Base-by-base conservation (phyloP, 1,140 invertebrate genomes). In the Ostrea edulis region DNA sequence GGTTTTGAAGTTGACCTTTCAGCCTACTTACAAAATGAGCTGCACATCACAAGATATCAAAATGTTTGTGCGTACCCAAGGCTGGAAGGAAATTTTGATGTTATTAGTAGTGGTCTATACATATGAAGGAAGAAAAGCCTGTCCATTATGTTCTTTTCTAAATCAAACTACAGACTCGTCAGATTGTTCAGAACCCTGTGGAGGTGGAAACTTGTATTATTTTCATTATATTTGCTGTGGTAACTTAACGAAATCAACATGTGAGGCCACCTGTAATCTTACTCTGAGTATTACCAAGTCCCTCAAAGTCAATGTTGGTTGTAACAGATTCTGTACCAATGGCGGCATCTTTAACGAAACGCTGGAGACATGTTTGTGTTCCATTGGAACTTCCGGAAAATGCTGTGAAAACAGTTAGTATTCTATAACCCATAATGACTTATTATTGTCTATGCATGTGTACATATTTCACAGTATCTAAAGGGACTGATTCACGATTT, bases 141-240 rank as follows among this genome's bases (percentile, higher is more conserved):
- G 68, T 35, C 3, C 9, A 14, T 35, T 77, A 0, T 77, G 68
- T 29, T 35, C 8, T 77, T 77, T 14, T 77, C 25, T 17, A 29
- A 77, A 77, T 35, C 68, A 77, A 77, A 77, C 68, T 8, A 77
- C 68, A 11, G 14, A 25, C 29, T 25, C 14, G 8, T 77, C 68
- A 17, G 29, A 44, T 12, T 77, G 68, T 14, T 29, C 68, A 29
- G 29, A 77, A 77, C 25, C 8, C 25, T 77, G 68, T 77, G 68
- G 68, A 14, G 68, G 68, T 9, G 68, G 68, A 29, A 35, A 22
- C 25, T 35, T 8, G 2, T 35, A 11, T 11, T 77, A 77, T 35
- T 77, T 77, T 77, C 68, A 77, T 0, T 77, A 77, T 77, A 25
- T 77, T 12, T 77, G 68, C 17, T 77, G 68, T 77, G 11, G 25